Percentiles rank a stretch among this genome's conserved stretches.
These are phyloP conservation scores for Eurosta solidaginis DNA, from an alignment of 1,140 invertebrate genomes.

Conservation along the genomic window DNA sequence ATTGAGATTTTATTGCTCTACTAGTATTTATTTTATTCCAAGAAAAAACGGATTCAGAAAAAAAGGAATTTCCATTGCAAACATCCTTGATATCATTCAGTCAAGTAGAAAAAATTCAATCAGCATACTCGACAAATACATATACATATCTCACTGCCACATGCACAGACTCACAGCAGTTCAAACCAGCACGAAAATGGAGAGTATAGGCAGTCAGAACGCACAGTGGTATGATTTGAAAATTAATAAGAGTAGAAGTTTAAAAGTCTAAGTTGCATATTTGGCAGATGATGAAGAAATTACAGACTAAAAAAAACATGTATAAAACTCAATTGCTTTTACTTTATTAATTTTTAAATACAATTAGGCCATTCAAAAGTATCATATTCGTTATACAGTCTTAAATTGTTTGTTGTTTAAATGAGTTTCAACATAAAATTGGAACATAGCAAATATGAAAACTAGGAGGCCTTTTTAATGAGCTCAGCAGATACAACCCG, in stretches of 20 bases:
- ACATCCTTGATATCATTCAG: slow-evolving; percentile 61
- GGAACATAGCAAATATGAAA: too few relatives aligned
- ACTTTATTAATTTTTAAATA: too few relatives aligned
- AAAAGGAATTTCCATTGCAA: slow-evolving; percentile 41
- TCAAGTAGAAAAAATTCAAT: slow-evolving; percentile 61
- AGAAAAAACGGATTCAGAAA: slow-evolving; percentile 23
- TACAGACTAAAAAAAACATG: too few relatives aligned
- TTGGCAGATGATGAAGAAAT: too few relatives aligned
- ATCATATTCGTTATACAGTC: too few relatives aligned
- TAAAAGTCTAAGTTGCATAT: too few relatives aligned
- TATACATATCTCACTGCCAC: slow-evolving; percentile 39
- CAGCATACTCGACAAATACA: slow-evolving; percentile 59
- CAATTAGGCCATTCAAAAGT: too few relatives aligned
- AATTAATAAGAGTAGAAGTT: slow-evolving; percentile 31
- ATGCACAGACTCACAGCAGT: neutral
- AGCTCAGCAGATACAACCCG: too few relatives aligned
- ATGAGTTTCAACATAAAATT: too few relatives aligned
- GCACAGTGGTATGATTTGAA: neutral
- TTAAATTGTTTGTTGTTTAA: too few relatives aligned
- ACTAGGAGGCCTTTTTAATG: too few relatives aligned
- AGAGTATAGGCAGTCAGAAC: slow-evolving; percentile 34
- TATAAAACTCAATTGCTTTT: too few relatives aligned
- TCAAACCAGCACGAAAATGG: slow-evolving; percentile 38
- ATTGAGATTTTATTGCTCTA: neutral
- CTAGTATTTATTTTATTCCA: neutral